Evolutionary conservation across 1,140 invertebrate genomes (phyloP), one percentile per base, ranked within the genome.

Genomic region (Akabosia matsudoensis): DNA sequence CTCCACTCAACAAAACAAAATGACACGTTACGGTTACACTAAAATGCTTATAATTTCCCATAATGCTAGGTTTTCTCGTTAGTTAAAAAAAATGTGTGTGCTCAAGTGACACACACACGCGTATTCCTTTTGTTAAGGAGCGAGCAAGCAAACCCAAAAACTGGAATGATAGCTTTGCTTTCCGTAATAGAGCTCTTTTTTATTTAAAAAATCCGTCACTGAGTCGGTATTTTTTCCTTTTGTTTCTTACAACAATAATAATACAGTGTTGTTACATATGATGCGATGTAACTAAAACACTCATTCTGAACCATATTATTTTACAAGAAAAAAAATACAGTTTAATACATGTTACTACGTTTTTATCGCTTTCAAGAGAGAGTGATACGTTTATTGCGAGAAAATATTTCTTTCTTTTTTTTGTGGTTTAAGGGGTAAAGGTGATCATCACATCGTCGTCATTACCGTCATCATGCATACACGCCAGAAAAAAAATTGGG

Each of bases 51-150:
- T 67, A 67, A 67, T 67, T 67, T 67, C 61, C 61, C 61, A 67
- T 67, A 67, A 67, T 67, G 30, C 61, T 31, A 67, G 61, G 61
- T 67, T 67, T 67, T n/a, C 30, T 31, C 54, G 14, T 61, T 61
- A 14, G 7, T 22, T 22, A 31, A 3, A 61, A 24, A 61, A 61
- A 10, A 22, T n/a, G 14, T 61, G 54, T 67, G 28, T 7, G 30
- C 61, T 67, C 61, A 31, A 67, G 61, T 67, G 61, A 67, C 61
- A 67, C 61, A 67, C 61, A 67, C 37, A 45, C 37, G 37, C 61
- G 61, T 30, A 16, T 67, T 67, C n/a, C 24, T 10, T 67, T 67
- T 67, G 28, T 67, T n/a, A n/a, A n/a, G n/a, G n/a, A 10, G 28
- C 24, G 28, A 30, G 7, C 54, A 45, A 18, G 18, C 37, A 45